phyloP scores from a whole-genome alignment of 2,113 vertebrate genomes.

The Asarcornis scutulata region DNA sequence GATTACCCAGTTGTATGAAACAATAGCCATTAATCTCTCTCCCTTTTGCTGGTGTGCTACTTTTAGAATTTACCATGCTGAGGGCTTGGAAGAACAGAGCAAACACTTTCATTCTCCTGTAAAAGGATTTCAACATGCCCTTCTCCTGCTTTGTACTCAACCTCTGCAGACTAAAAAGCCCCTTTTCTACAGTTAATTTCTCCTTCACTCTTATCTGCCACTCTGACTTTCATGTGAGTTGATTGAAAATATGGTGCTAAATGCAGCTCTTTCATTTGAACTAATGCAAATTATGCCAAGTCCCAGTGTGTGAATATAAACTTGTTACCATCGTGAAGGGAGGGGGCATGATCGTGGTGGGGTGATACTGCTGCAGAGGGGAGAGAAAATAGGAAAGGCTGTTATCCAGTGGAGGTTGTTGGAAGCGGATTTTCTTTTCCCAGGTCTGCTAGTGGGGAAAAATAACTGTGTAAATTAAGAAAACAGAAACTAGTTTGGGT shows the following conservation, averaged over 20 bases:
- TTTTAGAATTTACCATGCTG: not conserved
- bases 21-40: not conserved
- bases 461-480: not conserved
- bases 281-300: not conserved
- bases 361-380: not conserved
- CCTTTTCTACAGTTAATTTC: not conserved
- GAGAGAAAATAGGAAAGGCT: not conserved
- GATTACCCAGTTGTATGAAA: not conserved
- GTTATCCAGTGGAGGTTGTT: fast-evolving
- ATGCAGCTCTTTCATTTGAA: not conserved
- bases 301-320: not conserved
- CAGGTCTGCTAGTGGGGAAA: not conserved
- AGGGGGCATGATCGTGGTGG: fast-evolving
- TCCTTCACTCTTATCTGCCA: not conserved
- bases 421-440: not conserved
- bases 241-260: not conserved
- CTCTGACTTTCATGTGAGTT: not conserved
- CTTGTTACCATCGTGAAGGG: fast-evolving
- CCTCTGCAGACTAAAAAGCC: not conserved
- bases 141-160: not conserved
- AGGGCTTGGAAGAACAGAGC: not conserved
- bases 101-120: not conserved
- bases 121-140: not conserved
- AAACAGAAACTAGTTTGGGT: fast-evolving
- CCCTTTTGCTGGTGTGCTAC: not conserved